Conservation (phyloP, 2,888 invertebrate species). For the Noctua comes region DNA sequence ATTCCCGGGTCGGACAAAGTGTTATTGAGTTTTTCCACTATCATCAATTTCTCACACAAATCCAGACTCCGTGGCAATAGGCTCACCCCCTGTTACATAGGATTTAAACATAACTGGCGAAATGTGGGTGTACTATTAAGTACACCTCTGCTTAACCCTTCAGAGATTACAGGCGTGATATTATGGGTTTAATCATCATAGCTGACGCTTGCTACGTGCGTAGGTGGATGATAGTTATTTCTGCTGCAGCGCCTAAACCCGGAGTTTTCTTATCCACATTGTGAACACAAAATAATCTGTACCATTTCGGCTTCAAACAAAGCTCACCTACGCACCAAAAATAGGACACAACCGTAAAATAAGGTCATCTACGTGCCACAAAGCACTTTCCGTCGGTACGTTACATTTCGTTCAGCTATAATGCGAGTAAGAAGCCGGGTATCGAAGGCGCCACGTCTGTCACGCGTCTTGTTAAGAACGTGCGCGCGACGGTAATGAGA, state of each 20-base stretch:
- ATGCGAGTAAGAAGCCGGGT: conserved; percentile 60
- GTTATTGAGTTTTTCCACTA: background rate
- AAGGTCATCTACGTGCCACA: conserved; percentile 55
- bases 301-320: conserved; percentile 34
- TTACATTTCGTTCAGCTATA: conserved; percentile 48
- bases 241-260: background rate
- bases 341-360: conserved; percentile 24
- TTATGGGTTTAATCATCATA: background rate
- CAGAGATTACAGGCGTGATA: background rate
- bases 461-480: conserved; percentile 75
- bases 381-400: conserved; percentile 32
- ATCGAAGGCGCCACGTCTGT: conserved; percentile 64
- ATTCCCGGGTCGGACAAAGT: background rate
- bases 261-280: background rate
- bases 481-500: conserved; percentile 71
- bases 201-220: background rate
- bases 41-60: background rate
- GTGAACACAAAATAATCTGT: conserved; percentile 14
- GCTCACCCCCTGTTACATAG: background rate
- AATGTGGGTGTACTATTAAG: background rate
- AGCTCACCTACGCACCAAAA: conserved; percentile 24
- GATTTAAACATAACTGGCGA: background rate
- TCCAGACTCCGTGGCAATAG: background rate
- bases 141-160: background rate
- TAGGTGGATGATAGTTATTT: background rate